Conservation (phyloP, 2,888 invertebrate genomes). For the Brachypalpus laphriformis region DNA sequence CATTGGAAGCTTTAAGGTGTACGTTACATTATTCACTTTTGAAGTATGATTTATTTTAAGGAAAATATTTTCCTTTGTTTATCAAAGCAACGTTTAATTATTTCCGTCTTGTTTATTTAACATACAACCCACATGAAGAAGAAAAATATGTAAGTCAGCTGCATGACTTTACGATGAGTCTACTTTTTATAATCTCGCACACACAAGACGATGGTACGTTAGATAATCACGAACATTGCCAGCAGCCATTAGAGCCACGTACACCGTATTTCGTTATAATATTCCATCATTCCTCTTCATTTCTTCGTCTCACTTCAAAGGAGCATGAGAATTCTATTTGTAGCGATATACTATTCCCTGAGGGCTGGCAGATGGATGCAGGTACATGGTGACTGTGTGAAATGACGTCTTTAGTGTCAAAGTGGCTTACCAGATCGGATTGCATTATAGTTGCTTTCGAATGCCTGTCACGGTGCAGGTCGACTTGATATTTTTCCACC, state of each 20-base stretch:
- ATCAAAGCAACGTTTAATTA: conserved; percentile 7
- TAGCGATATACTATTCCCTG: neutral
- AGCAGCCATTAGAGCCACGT: conserved; percentile 23
- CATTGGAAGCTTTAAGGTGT: conserved; percentile 1
- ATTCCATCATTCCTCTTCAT: neutral
- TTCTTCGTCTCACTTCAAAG: neutral
- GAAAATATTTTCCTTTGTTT: neutral
- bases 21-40: neutral
- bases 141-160: neutral
- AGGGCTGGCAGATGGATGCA: neutral
- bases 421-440: conserved; percentile 37
- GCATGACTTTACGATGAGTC: conserved; percentile 1
- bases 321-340: conserved; percentile 13
- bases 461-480: conserved; percentile 3
- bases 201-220: neutral
- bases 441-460: neutral
- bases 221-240: conserved; percentile 25
- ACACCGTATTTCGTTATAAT: conserved; percentile 23
- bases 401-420: conserved; percentile 22
- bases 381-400: neutral
- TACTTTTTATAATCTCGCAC: conserved; percentile 12
- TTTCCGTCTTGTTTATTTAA: neutral
- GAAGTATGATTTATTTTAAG: neutral
- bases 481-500: neutral
- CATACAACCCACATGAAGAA: neutral